A percentile compares a stretch with the other conserved stretches of the same genome.
Evolutionary conservation across 2,113 vertebrate species (phyloP).

Genomic region (Heterotis niloticus): DNA sequence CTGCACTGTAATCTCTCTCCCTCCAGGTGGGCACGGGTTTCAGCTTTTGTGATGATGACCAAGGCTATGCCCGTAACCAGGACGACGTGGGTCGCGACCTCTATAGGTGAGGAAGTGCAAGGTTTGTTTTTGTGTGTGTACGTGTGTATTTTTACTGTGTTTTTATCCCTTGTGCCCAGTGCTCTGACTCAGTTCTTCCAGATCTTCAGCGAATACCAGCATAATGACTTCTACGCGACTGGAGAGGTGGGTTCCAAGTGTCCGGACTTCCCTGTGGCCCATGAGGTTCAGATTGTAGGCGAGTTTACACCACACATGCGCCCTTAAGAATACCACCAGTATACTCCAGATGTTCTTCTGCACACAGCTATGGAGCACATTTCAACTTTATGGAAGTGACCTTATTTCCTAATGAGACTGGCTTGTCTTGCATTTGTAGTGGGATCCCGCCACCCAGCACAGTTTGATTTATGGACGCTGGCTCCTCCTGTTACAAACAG

Average conservation of each 20-base stretch:
- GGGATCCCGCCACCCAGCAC: too few relatives aligned
- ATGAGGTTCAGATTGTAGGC: too few relatives aligned
- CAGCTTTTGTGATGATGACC: constrained; percentile 65
- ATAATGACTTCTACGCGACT: constrained; percentile 75
- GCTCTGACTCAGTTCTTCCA: constrained; percentile 74
- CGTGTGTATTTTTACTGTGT: neutral
- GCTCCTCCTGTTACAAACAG: too few relatives aligned
- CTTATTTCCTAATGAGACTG: too few relatives aligned
- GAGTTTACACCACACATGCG: too few relatives aligned
- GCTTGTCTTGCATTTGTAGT: too few relatives aligned
- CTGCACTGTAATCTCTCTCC: neutral
- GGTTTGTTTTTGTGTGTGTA: constrained; percentile 6
- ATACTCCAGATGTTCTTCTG: too few relatives aligned
- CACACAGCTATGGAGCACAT: too few relatives aligned
- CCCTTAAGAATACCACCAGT: too few relatives aligned
- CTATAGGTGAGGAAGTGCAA: constrained; percentile 57
- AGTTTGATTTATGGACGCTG: too few relatives aligned
- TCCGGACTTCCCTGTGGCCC: neutral
- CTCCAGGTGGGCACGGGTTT: constrained; percentile 75
- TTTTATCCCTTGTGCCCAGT: constrained; percentile 45
- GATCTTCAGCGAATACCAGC: constrained; percentile 75
- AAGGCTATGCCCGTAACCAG: constrained; percentile 65
- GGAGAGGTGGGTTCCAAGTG: constrained; percentile 65
- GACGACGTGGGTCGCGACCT: constrained; percentile 70
- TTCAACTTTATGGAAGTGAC: too few relatives aligned